A percentile compares a stretch with the other conserved stretches of the same genome.
Conservation (phyloP, 1,140 invertebrate species). For the Prorops nasuta region DNA sequence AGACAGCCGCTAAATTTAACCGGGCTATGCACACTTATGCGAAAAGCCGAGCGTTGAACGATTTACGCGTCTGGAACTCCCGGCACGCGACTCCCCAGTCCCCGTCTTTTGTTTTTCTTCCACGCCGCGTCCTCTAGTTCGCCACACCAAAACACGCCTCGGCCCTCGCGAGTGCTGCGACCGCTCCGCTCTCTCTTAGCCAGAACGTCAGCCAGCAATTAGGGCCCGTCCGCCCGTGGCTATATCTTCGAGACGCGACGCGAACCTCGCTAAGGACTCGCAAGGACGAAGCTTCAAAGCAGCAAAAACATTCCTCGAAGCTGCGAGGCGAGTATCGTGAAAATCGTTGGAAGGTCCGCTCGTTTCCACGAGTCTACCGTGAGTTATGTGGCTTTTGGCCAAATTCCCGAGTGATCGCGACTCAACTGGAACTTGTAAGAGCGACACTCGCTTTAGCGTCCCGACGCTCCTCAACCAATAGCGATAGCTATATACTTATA, state of each 20-base stretch:
- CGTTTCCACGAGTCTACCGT: background rate
- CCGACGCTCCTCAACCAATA: conserved; percentile 15
- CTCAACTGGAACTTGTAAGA: conserved; percentile 12
- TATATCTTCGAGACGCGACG: conserved; percentile 12
- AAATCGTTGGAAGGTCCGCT: background rate
- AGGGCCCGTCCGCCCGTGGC: background rate
- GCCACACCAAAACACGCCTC: conserved; percentile 4
- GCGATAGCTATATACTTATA: too few species aligned
- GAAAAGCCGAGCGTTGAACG: conserved; percentile 39
- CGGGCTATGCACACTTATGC: conserved; percentile 28
- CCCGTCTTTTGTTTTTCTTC: conserved; percentile 38
- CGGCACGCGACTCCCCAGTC: conserved; percentile 33
- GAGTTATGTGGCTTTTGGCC: conserved; percentile 14
- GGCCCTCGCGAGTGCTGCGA: conserved; percentile 13
- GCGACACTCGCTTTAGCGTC: conserved; percentile 13
- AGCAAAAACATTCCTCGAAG: background rate
- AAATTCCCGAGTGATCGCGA: conserved; percentile 10
- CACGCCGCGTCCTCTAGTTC: background rate
- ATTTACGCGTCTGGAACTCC: conserved; percentile 54
- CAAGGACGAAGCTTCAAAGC: background rate
- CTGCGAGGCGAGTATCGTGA: background rate
- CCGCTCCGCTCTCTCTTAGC: conserved; percentile 12
- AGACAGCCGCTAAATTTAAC: conserved; percentile 43
- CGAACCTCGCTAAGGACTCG: background rate
- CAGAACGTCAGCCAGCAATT: background rate